Evolutionary conservation across 2,888 invertebrate species (phyloP), one percentile per base, ranked within the genome.

Genomic region (Nasonovia ribisnigri): DNA sequence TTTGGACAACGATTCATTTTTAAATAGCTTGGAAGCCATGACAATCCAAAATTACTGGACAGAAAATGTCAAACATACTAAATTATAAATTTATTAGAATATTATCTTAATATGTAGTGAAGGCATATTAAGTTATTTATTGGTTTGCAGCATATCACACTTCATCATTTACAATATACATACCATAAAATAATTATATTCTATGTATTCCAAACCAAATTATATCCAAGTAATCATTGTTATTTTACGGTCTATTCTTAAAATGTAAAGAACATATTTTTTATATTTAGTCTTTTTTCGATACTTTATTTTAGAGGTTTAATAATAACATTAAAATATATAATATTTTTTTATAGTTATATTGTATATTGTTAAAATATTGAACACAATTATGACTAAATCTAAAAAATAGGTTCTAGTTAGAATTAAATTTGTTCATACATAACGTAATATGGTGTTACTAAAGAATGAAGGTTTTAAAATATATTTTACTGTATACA

Each of bases 1-100:
- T 95, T 96, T 98, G 96, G 98, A 98, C 96, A 98, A 98, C 96
- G 98, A 98, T 96, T 98, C 98, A 94, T 98, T 98, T 96, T 97
- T 98, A 94, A 98, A 98, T 96, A 98, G 98, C 94, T 96, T 98
- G 95, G 98, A 98, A 96, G 98, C 98, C 95, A 98, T 98, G 98
- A 98, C 98, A 95, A 98, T 98, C 95, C 98, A 98, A 96, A 98
- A 98, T 96, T 98, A 98, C 95, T 98, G 98, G 98, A 98, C 98
- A 92, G 98, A 98, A 96, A 98, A 97, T 95, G 98, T 98, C 95
- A 98, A 98, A 96, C 98, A 98, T 96, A 98, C 98, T 95, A 98
- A 98, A 96, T 97, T 98, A 96, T 98, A 97, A 90, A 86, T 77
- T 77, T 77, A 51, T 42, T 10, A 29, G 20, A 91, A 92, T 77